Base-by-base conservation (phyloP, 1,140 invertebrate species). In the Procambarus virginalis region DNA sequence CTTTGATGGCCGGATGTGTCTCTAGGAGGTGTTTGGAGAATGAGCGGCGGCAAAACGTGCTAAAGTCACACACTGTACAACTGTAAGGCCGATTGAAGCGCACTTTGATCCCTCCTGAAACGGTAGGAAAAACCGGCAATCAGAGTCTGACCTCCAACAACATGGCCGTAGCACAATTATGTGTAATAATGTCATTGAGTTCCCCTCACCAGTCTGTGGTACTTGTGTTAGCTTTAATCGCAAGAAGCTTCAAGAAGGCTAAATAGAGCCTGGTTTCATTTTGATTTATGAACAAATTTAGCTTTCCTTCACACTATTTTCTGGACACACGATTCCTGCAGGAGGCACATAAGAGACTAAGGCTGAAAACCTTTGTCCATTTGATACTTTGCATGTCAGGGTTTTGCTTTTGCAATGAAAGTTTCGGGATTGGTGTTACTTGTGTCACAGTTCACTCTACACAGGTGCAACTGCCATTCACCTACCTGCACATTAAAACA, bases 51-150 rank as follows among this genome's bases (percentile, higher is more conserved):
- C 91, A 92, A 91, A 92, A 92, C 85, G 91, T 92, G 91, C 91
- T 92, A 92, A 92, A 92, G 89, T 92, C 91, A 86, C 91, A 92
- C 89, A 92, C 91, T 85, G 91, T 92, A 90, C 91, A 92, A 92
- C 89, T 92, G 91, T 92, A 92, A 80, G 91, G 91, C 83, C 91
- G 91, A 92, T 92, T 92, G 91, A 92, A 92, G 91, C 91, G 91
- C 78, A 92, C 91, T 92, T 92, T 92, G 91, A 92, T 92, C 82
- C 91, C 89, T 92, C 91, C 91, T 92, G 91, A 92, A 92, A 92
- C 91, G 91, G 89, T 91, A 88, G 89, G 86, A 92, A 92, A 91
- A 92, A 89, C 89, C 91, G 91, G 85, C 85, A 87, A 86, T 91
- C 90, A 91, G 90, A 91, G 83, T 91, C 90, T 78, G 78, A 80